Conservation (phyloP, 2,113 vertebrate species). For the Cettia cetti region DNA sequence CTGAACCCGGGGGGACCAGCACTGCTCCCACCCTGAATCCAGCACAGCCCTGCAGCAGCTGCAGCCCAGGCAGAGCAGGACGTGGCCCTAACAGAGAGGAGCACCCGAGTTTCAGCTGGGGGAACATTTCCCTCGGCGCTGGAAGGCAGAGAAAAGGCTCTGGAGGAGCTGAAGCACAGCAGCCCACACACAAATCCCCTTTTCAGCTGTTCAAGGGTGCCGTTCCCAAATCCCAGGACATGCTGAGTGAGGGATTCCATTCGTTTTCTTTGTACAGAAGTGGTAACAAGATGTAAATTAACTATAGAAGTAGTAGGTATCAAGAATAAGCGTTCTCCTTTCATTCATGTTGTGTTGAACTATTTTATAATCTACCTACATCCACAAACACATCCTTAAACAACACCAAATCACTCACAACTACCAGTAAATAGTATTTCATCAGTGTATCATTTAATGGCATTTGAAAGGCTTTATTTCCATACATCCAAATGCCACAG, state of each 20-base stretch:
- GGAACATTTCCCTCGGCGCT: neutral
- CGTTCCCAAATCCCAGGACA: neutral
- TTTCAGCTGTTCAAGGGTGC: neutral
- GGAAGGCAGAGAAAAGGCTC: neutral
- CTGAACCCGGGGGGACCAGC: neutral
- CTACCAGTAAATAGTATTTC: neutral
- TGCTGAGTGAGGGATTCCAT: neutral
- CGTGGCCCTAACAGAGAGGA: neutral
- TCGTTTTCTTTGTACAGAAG: neutral
- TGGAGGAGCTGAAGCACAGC: neutral
- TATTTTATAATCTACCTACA: neutral
- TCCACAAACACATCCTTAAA: neutral
- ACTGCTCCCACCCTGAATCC: neutral
- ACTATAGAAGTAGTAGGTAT: neutral
- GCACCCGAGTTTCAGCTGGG: neutral
- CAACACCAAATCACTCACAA: neutral
- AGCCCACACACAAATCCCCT: neutral
- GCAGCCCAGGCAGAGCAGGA: neutral
- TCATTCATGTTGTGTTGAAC: neutral
- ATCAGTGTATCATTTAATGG: neutral
- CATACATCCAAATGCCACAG: neutral
- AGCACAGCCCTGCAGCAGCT: neutral
- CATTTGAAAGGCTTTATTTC: neutral
- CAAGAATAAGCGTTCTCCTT: neutral
- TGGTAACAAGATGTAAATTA: neutral